Conservation (phyloP, 2,113 vertebrate genomes). For the Siphamia tubifer region DNA sequence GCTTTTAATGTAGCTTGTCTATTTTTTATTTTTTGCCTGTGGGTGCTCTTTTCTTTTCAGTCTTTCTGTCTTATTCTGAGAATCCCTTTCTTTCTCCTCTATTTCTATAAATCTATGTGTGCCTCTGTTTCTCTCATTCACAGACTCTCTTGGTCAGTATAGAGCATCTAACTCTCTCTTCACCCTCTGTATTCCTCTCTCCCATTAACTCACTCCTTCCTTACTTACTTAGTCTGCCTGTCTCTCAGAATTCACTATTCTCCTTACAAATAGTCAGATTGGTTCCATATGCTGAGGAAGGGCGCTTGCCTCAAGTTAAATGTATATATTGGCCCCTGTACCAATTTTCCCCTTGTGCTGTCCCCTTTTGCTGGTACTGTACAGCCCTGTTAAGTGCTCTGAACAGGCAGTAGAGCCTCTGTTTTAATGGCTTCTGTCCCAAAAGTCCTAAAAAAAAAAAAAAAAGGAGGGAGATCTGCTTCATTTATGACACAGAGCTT, state of each 20-base stretch:
- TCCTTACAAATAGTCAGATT: slow-evolving; percentile 67
- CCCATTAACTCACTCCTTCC: slow-evolving; percentile 40
- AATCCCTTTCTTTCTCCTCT: slow-evolving; percentile 43
- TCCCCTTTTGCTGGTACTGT: slow-evolving; percentile 48
- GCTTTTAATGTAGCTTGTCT: slow-evolving; percentile 30
- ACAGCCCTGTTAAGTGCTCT: slow-evolving; percentile 56
- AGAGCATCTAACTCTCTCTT: slow-evolving; percentile 39
- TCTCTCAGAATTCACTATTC: slow-evolving; percentile 45
- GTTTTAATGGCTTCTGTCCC: slow-evolving; percentile 62
- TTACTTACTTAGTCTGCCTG: slow-evolving; percentile 16
- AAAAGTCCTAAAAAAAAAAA: slow-evolving; percentile 32
- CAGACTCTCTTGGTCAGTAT: slow-evolving; percentile 42
- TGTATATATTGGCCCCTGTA: slow-evolving; percentile 74
- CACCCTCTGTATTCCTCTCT: slow-evolving; percentile 30
- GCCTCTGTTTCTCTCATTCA: slow-evolving; percentile 31
- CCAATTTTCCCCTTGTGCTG: slow-evolving; percentile 50
- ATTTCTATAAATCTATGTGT: slow-evolving; percentile 48
- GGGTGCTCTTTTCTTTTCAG: slow-evolving; percentile 55
- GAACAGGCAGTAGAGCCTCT: slow-evolving; percentile 42
- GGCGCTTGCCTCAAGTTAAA: slow-evolving; percentile 60
- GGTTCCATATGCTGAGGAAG: slow-evolving; percentile 77
- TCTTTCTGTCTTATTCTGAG: slow-evolving; percentile 44
- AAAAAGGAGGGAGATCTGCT: background rate
- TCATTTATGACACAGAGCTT: slow-evolving; percentile 34
- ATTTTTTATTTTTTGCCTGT: slow-evolving; percentile 12